Percentiles rank a stretch among this genome's conserved stretches.
Conservation (phyloP, 2,888 invertebrate genomes). For the Pherbina coryleti region DNA sequence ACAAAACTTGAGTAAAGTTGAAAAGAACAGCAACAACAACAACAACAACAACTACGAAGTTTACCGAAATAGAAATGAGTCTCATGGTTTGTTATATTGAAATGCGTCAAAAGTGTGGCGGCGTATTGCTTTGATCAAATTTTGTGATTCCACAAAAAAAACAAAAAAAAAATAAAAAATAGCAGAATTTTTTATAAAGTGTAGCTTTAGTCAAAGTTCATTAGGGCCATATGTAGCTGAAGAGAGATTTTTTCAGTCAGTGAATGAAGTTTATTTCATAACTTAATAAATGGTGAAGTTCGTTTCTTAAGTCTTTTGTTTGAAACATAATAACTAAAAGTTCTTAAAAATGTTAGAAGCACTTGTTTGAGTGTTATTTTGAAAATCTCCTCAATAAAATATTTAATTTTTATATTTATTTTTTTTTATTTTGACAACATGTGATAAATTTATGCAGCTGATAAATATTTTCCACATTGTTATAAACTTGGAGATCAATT, state of each 20-base stretch:
- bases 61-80: background rate
- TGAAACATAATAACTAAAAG: background rate
- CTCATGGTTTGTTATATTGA: background rate
- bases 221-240: background rate
- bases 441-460: too few relatives aligned
- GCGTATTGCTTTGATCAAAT: conserved; percentile 35
- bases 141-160: background rate
- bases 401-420: too few relatives aligned
- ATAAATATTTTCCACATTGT: too few relatives aligned
- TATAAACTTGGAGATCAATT: too few relatives aligned
- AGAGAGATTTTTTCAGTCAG: background rate
- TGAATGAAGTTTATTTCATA: background rate
- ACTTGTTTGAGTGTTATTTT: too few relatives aligned
- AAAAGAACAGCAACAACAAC: too few relatives aligned
- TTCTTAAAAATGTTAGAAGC: too few relatives aligned
- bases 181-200: background rate
- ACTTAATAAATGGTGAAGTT: background rate
- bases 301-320: background rate
- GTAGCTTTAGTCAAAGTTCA: background rate
- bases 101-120: background rate
- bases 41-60: background rate
- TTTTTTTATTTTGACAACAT: too few relatives aligned
- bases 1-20: conserved; percentile 30
- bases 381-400: too few relatives aligned
- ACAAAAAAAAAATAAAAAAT: background rate